A percentile compares a stretch with the other conserved stretches of the same genome.
phyloP scores from a whole-genome alignment of 1,140 invertebrate species.

The Brachionus sp. region DNA sequence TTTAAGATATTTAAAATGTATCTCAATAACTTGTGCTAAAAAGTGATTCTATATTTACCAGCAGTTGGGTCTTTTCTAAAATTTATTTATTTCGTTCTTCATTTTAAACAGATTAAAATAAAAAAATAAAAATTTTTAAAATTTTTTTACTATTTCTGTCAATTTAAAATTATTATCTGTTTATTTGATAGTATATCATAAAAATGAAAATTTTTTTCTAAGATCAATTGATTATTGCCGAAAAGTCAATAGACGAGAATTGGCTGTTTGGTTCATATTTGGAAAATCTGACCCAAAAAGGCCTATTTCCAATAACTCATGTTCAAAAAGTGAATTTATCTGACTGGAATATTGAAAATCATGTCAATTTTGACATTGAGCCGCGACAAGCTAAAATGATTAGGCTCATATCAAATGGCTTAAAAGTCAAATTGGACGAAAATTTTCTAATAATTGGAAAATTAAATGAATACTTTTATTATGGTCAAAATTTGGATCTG shows the following conservation, averaged over 20 bases:
- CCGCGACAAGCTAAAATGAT: neutral
- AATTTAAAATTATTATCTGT: neutral
- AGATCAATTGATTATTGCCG: neutral
- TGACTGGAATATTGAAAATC: neutral
- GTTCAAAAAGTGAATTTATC: neutral
- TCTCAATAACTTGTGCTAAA: too few species aligned
- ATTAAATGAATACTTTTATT: conserved; percentile 22
- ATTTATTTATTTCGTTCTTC: too few species aligned
- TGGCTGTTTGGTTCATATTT: conserved; percentile 2
- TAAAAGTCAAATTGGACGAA: neutral
- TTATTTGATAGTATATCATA: neutral
- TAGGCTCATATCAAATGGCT: neutral
- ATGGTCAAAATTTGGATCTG: neutral
- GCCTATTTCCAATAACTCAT: conserved; percentile 10
- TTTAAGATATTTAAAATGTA: neutral
- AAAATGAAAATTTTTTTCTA: neutral
- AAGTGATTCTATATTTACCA: too few species aligned
- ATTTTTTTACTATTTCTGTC: too few species aligned
- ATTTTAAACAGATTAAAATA: too few species aligned
- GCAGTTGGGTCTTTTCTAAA: too few species aligned
- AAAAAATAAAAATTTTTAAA: neutral
- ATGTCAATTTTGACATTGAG: neutral
- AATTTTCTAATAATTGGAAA: conserved; percentile 4
- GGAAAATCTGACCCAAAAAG: neutral
- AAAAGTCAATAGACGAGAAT: conserved; percentile 11